These are phyloP conservation scores for Protobothrops flavoviridis DNA, from an alignment of 2,113 vertebrate genomes.

Conservation along the genomic window DNA sequence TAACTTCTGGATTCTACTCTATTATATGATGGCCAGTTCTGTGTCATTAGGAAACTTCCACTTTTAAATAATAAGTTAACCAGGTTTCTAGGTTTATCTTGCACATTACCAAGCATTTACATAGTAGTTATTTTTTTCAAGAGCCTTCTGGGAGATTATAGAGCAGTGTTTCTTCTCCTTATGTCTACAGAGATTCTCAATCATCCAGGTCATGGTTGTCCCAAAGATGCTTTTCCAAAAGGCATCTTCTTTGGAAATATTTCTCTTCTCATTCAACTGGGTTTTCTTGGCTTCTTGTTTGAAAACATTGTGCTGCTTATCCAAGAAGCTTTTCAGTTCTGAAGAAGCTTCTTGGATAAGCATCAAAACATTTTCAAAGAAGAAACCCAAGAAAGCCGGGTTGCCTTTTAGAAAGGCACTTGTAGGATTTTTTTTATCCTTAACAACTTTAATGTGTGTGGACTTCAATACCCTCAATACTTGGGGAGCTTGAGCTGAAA, in stretches of 20 bases:
- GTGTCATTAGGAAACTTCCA: neutral
- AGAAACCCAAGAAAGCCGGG: too few species aligned
- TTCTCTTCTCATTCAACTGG: neutral
- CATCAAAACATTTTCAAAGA: neutral
- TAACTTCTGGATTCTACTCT: neutral
- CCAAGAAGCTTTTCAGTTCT: too few species aligned
- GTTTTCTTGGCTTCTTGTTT: too few species aligned
- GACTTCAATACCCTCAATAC: too few species aligned
- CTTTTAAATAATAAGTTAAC: neutral
- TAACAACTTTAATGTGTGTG: neutral
- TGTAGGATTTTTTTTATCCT: too few species aligned
- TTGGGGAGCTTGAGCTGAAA: neutral
- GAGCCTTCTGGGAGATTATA: neutral
- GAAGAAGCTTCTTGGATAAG: neutral
- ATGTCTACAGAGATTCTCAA: neutral
- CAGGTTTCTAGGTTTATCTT: neutral
- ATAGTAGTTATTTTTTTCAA: neutral
- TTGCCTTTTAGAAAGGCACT: too few species aligned
- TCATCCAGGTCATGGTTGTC: neutral
- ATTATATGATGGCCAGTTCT: neutral
- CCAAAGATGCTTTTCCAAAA: neutral
- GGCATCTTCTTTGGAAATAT: neutral
- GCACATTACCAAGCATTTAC: neutral
- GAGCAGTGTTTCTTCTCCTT: neutral
- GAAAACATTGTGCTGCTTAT: too few species aligned